phyloP scores from a whole-genome alignment of 30 jellyfish, hydroid and myxozoan genomes.

The Hydractinia echinata region DNA sequence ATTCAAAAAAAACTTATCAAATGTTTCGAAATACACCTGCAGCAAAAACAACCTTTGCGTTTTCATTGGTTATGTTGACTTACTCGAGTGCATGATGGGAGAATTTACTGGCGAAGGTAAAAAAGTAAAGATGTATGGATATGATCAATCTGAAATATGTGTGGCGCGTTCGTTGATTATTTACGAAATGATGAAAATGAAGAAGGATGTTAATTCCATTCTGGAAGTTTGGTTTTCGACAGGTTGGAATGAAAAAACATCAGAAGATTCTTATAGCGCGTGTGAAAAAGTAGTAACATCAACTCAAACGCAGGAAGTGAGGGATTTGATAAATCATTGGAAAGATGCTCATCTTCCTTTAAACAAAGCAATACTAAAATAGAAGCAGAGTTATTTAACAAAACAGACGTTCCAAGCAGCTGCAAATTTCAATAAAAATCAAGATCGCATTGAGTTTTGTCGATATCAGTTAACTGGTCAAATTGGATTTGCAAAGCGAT shows the following conservation, averaged over 20 bases:
- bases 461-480: constrained; percentile 11
- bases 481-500: neutral
- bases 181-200: constrained; percentile 8
- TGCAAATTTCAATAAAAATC: neutral
- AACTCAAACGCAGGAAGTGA: neutral
- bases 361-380: neutral
- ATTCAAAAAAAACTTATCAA: neutral
- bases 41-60: neutral
- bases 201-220: neutral
- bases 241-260: constrained; percentile 7
- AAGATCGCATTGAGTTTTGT: neutral
- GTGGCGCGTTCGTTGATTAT: neutral
- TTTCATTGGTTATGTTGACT: constrained; percentile 12
- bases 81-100: neutral
- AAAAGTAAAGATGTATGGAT: neutral
- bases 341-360: neutral
- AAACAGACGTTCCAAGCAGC: neutral
- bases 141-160: neutral
- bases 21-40: neutral
- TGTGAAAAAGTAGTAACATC: constrained; percentile 1
- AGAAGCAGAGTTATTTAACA: neutral
- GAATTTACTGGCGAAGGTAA: neutral
- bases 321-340: neutral
- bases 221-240: constrained; percentile 19
- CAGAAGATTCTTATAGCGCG: neutral